A percentile compares a stretch with the other conserved stretches of the same genome.
Conservation (phyloP, 1,140 invertebrate genomes). For the Drosophila quadrilineata region DNA sequence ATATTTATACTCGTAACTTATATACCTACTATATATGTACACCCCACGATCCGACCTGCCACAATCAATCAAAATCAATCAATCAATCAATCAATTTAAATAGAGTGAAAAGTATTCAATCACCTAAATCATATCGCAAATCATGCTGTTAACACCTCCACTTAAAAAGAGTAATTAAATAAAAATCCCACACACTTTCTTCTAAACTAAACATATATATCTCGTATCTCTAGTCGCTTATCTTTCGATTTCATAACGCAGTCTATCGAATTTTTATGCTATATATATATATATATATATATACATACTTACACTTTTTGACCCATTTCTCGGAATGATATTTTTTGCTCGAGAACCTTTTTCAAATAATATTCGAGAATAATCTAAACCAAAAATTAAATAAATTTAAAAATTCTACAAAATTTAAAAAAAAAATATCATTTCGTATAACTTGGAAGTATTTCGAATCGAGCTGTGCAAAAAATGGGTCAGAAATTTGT, state of each 20-base stretch:
- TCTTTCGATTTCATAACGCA: slow-evolving; percentile 13
- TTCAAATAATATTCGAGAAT: slow-evolving; percentile 42
- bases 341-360: slow-evolving; percentile 79
- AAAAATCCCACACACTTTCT: slow-evolving; percentile 19
- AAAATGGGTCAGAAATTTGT: slow-evolving; percentile 41
- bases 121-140: too few species aligned
- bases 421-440: slow-evolving; percentile 38
- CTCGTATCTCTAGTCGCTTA: too few species aligned
- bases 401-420: slow-evolving; percentile 10
- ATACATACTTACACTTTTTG: slow-evolving; percentile 50
- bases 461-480: neutral
- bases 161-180: too few species aligned
- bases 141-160: too few species aligned
- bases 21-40: slow-evolving; percentile 19
- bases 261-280: slow-evolving; percentile 23
- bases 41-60: slow-evolving; percentile 7
- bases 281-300: slow-evolving; percentile 33
- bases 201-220: too few species aligned
- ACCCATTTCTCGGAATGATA: slow-evolving; percentile 81
- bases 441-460: slow-evolving; percentile 21
- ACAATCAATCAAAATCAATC: slow-evolving; percentile 1
- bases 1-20: slow-evolving; percentile 1
- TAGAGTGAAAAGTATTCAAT: too few species aligned
- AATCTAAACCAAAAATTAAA: slow-evolving; percentile 1
- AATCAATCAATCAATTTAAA: neutral